These are phyloP conservation scores for Platycnemis pennipes DNA, from an alignment of 2,888 invertebrate species.

Conservation along the genomic window DNA sequence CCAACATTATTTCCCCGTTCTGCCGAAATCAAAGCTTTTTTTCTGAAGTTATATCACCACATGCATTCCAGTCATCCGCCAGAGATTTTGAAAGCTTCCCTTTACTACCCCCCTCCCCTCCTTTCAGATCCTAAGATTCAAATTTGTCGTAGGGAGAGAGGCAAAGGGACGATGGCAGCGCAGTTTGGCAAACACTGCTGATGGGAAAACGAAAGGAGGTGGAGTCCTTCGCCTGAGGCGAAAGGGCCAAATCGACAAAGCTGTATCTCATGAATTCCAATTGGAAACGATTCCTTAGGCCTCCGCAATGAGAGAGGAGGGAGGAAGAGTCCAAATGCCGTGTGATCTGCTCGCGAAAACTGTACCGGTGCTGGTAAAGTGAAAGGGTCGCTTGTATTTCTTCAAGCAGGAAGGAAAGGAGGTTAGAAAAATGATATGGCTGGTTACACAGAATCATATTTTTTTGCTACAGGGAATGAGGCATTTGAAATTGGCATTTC, in stretches of 20 bases:
- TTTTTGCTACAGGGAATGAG: no score
- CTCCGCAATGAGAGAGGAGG: not conserved
- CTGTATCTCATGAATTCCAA: slow-evolving; percentile 9
- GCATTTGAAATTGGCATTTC: no score
- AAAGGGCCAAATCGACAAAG: not conserved
- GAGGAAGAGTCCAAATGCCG: not conserved
- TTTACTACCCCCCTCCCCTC: no score
- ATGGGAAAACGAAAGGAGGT: not conserved
- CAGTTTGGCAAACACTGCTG: not conserved
- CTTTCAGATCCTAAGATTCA: not conserved
- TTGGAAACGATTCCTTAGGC: not conserved
- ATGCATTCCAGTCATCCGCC: no score
- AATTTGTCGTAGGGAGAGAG: not conserved
- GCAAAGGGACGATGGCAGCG: not conserved
- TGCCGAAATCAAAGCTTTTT: no score
- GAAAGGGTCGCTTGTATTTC: no score
- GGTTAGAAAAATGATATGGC: no score
- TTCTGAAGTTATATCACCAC: no score
- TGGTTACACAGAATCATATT: no score
- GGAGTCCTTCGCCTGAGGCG: not conserved
- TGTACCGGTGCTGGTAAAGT: no score
- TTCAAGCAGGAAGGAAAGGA: no score
- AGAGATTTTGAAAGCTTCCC: not conserved
- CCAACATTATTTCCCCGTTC: no score
- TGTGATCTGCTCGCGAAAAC: not conserved